phyloP scores from a whole-genome alignment of 1,140 invertebrate genomes.

The Drosophila ficusphila region DNA sequence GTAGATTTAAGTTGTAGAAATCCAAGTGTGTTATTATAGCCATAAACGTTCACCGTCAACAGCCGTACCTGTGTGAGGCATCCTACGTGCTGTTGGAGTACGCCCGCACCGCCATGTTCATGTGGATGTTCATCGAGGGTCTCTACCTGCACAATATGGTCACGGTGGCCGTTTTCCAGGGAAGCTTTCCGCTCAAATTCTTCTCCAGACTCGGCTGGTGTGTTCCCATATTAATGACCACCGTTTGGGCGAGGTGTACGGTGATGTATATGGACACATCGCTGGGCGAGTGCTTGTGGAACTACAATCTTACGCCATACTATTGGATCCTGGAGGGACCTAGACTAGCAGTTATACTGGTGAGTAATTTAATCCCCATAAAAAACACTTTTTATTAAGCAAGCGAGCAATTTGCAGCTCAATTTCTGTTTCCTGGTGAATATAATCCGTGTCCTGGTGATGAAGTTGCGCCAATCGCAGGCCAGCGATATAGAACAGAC shows the following conservation, averaged over 20 bases:
- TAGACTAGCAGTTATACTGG: slow-evolving; percentile 89
- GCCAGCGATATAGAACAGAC: slow-evolving; percentile 92
- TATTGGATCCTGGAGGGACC: slow-evolving; percentile 96
- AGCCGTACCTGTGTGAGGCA: slow-evolving; percentile 92
- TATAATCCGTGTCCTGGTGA: slow-evolving; percentile 93
- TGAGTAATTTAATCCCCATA: slow-evolving; percentile 84
- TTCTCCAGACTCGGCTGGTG: slow-evolving; percentile 94
- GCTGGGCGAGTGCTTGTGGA: slow-evolving; percentile 89
- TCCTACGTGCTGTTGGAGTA: slow-evolving; percentile 93
- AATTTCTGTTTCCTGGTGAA: slow-evolving; percentile 94
- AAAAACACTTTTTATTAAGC: slow-evolving; percentile 57
- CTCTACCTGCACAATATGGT: slow-evolving; percentile 94
- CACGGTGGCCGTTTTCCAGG: slow-evolving; percentile 92
- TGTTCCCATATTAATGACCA: slow-evolving; percentile 89
- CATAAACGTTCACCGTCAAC: too few species aligned
- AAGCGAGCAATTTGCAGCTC: slow-evolving; percentile 85
- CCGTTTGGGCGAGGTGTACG: slow-evolving; percentile 89
- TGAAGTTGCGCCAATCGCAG: slow-evolving; percentile 91
- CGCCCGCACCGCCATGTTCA: slow-evolving; percentile 94
- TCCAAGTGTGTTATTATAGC: too few species aligned
- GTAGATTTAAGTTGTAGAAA: background rate
- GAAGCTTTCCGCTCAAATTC: slow-evolving; percentile 88
- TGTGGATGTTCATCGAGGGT: slow-evolving; percentile 98
- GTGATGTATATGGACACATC: slow-evolving; percentile 85
- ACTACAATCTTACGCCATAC: slow-evolving; percentile 91